Evolutionary conservation across 1,140 invertebrate species (phyloP), one percentile per base, ranked within the genome.

Genomic region (Centruroides sculpturatus): DNA sequence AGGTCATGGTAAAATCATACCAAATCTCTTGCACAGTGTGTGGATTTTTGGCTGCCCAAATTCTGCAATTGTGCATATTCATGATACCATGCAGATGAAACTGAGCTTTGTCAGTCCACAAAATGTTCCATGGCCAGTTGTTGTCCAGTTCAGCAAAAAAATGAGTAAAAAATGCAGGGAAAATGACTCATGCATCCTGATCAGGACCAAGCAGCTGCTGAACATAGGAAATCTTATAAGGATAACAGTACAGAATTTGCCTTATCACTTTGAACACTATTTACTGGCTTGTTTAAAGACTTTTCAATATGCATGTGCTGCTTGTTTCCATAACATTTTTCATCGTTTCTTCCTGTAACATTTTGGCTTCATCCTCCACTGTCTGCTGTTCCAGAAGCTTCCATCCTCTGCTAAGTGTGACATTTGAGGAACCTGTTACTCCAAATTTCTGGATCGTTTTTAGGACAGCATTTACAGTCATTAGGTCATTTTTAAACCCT

Each of bases 101-200:
- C 41, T 56, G 35, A 36, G 35, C 5, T 56, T 56, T 36, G 35
- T 41, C 35, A 11, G 41, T 36, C 35, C 55, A 46, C 11, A 47
- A 34, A 41, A 36, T 34, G 5, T 36, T 56, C 55, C 55, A 56
- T 35, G 11, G 34, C 36, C 55, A 56, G 23, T 35, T 6, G 8
- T 11, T 58, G 57, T 58, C 57, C 57, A 58, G 5, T 58, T 58
- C 57, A 35, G 46, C 8, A n/a, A n/a, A n/a, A n/a, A n/a, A n/a
- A 3, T 36, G 35, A 56, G 55, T 1, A 56, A 56, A 56, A 56
- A 56, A n/a, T 55, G 11, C 51, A 52, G 12, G 51, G 49, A 1
- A 23, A 52, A 59, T 41, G 51, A 46, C 3, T 13, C 58, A 52
- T 53, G n/a, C 9, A 52, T 23, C 4, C 58, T 52, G 58, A 50